phyloP scores from a whole-genome alignment of 1,140 invertebrate genomes.

The Calliopsis andreniformis region DNA sequence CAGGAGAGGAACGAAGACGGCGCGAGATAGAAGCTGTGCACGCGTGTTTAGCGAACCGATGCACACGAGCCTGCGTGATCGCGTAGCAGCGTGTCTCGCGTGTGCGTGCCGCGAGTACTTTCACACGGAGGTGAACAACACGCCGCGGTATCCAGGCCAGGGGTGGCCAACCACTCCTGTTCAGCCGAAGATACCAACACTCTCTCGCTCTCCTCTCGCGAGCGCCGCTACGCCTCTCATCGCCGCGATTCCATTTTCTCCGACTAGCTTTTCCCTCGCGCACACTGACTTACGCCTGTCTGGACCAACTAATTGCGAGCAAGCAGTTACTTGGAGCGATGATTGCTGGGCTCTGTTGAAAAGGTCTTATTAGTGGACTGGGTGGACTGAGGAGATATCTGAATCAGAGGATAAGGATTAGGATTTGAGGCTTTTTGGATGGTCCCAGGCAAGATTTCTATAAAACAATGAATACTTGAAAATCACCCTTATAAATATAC shows the following conservation, averaged over 20 bases:
- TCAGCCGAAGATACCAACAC: conserved; percentile 29
- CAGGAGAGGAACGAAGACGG: neutral
- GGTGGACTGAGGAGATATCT: too few species aligned
- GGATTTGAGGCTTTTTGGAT: too few species aligned
- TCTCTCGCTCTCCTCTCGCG: conserved; percentile 24
- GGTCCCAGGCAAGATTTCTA: too few species aligned
- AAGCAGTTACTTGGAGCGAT: too few species aligned
- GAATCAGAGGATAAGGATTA: too few species aligned
- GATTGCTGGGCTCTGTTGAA: too few species aligned
- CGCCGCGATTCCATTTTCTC: neutral
- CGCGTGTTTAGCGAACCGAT: conserved; percentile 35
- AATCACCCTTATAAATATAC: too few species aligned
- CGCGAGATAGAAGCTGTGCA: conserved; percentile 28
- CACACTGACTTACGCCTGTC: conserved; percentile 21
- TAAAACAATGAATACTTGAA: too few species aligned
- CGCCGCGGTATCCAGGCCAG: conserved; percentile 76
- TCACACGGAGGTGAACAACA: conserved; percentile 78
- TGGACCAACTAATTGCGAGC: too few species aligned
- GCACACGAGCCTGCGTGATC: conserved; percentile 20
- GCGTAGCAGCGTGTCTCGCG: conserved; percentile 15
- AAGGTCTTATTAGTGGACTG: too few species aligned
- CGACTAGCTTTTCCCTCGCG: neutral
- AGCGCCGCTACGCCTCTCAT: conserved; percentile 31
- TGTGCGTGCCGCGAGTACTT: conserved; percentile 67
- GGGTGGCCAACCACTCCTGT: conserved; percentile 71